phyloP scores from a whole-genome alignment of 1,140 invertebrate species.

The Psix sp. region DNA sequence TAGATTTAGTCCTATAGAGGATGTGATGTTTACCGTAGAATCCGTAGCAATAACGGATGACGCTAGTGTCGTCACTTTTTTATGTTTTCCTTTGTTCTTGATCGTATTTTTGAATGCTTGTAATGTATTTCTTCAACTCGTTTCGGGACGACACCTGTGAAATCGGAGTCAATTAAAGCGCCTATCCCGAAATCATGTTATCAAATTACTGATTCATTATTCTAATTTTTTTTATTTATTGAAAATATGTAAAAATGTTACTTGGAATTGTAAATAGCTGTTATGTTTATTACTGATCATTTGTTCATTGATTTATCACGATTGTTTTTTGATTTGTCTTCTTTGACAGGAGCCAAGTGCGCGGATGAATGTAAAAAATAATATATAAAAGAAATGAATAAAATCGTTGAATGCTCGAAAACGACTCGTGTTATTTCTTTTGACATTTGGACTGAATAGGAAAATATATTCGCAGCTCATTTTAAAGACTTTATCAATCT shows the following conservation, averaged over 20 bases:
- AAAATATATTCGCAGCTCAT: too few relatives aligned
- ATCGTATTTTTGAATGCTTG: too few relatives aligned
- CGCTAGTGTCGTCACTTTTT: too few relatives aligned
- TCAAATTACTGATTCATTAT: constrained; percentile 14
- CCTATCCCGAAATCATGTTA: constrained; percentile 1
- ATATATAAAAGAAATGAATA: constrained; percentile 32
- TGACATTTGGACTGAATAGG: too few relatives aligned
- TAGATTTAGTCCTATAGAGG: constrained; percentile 16
- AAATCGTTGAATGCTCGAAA: constrained; percentile 39
- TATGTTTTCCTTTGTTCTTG: too few relatives aligned
- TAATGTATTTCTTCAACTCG: too few relatives aligned
- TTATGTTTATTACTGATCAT: constrained; percentile 19
- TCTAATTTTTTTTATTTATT: constrained; percentile 10
- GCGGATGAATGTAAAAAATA: constrained; percentile 37
- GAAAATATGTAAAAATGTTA: constrained; percentile 11
- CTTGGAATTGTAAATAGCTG: constrained; percentile 25
- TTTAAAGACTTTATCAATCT: too few relatives aligned
- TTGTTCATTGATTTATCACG: background rate
- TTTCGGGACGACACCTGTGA: too few relatives aligned
- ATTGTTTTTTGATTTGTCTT: constrained; percentile 4
- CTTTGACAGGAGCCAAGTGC: constrained; percentile 13
- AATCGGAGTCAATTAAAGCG: too few relatives aligned
- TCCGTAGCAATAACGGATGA: too few relatives aligned
- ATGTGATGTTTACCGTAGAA: constrained; percentile 42
- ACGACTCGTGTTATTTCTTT: too few relatives aligned